A percentile compares a stretch with the other conserved stretches of the same genome.
phyloP scores from a whole-genome alignment of 2,113 vertebrate genomes.

The Drymodes brunneopygia region DNA sequence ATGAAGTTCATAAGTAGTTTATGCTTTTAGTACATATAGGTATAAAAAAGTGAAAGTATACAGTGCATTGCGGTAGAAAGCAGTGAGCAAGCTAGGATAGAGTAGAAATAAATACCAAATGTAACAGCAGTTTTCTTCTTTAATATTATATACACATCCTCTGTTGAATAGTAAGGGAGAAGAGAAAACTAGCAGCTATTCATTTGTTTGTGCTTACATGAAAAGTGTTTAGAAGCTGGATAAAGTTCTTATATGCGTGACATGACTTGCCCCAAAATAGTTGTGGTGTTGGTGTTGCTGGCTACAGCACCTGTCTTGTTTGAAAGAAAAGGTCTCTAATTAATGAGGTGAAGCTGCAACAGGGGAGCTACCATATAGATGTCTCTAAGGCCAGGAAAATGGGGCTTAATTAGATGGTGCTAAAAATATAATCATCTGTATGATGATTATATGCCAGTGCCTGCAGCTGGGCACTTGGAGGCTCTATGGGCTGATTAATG shows the following conservation, averaged over 20 bases:
- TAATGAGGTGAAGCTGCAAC: neutral
- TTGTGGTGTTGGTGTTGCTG: neutral
- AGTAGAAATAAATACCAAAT: neutral
- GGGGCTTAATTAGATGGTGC: neutral
- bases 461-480: conserved; percentile 8
- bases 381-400: neutral
- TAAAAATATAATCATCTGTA: neutral
- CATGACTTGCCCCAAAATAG: neutral
- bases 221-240: neutral
- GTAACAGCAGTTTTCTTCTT: neutral
- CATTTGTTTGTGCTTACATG: neutral
- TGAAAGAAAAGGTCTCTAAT: neutral
- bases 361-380: neutral
- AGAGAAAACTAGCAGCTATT: neutral
- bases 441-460: neutral
- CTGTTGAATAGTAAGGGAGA: neutral
- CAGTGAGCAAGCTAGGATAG: neutral
- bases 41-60: neutral
- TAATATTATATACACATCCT: neutral
- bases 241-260: neutral
- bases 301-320: neutral
- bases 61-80: neutral
- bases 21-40: neutral
- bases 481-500: neutral
- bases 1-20: neutral